Evolutionary conservation across 2,113 vertebrate genomes (phyloP), one percentile per base, ranked within the genome.

Genomic region (Sitta europaea): DNA sequence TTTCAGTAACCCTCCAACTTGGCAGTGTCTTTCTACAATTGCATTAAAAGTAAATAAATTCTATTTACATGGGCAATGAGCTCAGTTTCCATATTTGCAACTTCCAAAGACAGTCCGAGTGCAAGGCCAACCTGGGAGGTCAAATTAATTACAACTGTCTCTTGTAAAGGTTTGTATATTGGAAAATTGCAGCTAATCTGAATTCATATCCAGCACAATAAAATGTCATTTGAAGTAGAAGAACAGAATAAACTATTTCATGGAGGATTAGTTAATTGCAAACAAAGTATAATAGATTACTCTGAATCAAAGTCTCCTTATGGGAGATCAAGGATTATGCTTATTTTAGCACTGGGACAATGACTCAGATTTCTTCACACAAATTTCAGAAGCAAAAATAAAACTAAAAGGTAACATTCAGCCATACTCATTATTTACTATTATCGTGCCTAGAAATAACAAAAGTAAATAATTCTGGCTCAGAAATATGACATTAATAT

Each of bases 81-180:
- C 78, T 83, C 35, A 4, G 47, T 63, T 94, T 95, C 75, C 38
- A 6, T 71, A 55, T 62, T 59, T 74, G 50, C 2, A 15, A 61
- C 74, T 95, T 88, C 40, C 27, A 31, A 80, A 79, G 71, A 66
- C 1, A 12, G 27, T 65, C 50, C 1, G 0, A 88, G 42, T 8
- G 61, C 36, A 89, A 92, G 53, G 79, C 57, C 73, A 86, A 10
- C 7, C 47, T 42, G 25, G 33, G 77, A 91, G 86, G 77, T 75
- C 81, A 90, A 79, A 91, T 75, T 94, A 94, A 91, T 96, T 96
- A 91, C 57, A 82, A 45, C 24, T 68, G 53, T 45, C 77, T 72
- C 73, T 51, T 75, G 29, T 61, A 81, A 68, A 59, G 42, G 50
- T 74, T 70, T 70, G 25, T 21, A 23, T 55, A 68, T 53, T 72